Evolutionary conservation across 2,113 vertebrate species (phyloP), one percentile per base, ranked within the genome.

Genomic region (Isichthys henryi): DNA sequence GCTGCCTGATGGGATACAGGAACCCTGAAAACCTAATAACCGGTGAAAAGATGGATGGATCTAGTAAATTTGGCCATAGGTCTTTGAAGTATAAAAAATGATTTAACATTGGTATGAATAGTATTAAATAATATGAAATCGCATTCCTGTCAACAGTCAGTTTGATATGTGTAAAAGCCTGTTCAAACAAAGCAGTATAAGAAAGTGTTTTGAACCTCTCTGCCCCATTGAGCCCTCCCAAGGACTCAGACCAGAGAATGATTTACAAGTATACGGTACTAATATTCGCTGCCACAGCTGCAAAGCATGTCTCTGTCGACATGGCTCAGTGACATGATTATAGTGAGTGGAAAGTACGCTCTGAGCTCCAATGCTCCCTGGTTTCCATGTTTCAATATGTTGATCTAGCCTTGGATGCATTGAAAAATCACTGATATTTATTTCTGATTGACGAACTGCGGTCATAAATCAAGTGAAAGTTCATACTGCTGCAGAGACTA

Each of bases 401-500:
- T 84, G 91, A 91, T 84, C 92, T 89, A 86, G 89, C 86, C 89
- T 88, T 56, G 56, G 80, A 46, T 88, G 1, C 91, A 49, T 3
- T 43, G 90, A 46, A 88, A 66, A 88, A 80, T 27, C 86, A 88
- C 90, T 53, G 50, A 31, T 92, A 90, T 92, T 93, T 93, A 91
- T 88, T 91, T 90, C 90, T 88, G 7, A 92, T 88, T 92, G 93
- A 94, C 93, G 93, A 94, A 94, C 92, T 88, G 21, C 82, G 90
- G 90, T 89, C 90, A 93, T 93, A 92, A 93, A 93, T 94, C 92
- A 94, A 90, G 89, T 89, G 45, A 90, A 46, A 45, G 83, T 91
- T 91, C 88, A 89, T 77, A 91, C 90, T 90, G 91, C 83, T 11
- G 45, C 83, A 49, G n/a, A 92, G 90, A 91, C 90, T 90, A 92